Base-by-base conservation (phyloP, 2,888 invertebrate genomes). In the Fragum sueziense region DNA sequence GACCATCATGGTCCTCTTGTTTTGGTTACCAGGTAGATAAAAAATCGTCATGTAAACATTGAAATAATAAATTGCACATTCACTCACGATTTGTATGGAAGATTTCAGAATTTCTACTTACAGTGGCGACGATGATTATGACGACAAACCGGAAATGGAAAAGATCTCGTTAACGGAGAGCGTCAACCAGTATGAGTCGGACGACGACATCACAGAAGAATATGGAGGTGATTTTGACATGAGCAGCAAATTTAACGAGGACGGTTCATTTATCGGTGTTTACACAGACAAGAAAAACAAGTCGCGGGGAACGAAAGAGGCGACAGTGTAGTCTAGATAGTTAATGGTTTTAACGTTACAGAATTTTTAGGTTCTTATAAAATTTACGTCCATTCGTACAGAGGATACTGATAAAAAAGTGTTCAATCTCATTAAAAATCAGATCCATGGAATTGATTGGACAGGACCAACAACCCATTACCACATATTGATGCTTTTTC, bases 211-310 rank as follows among this genome's bases (percentile, higher is more conserved):
- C 25, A 84, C 85, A 20, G 85, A 75, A 61, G 88, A 87, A 59
- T 88, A 88, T 33, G 87, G 81, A 0, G 85, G 82, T 6, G 86
- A 85, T 68, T 78, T 83, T 27, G 85, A 86, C 29, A 70, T 82
- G 29, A 76, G 76, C 41, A 78, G 77, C 47, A 87, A 86, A 61
- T 87, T 86, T 78, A 87, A 85, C 33, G 86, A 87, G 47, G 87
- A 87, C 20, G 87, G 87, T 4, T 87, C 87, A 22, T 87, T 87
- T 70, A 87, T 87, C 11, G 86, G 86, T 25, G 25, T 84, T 17
- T 87, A 87, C 69, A 80, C 72, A 0, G 85, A 87, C 52, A 87
- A 86, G 54, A 86, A 84, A 57, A 84, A 73, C n/a, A 80, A 80
- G 73, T 76, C 69, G 52, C 33, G 37, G 0, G 54, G 57, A 1